A percentile compares a stretch with the other conserved stretches of the same genome.
phyloP scores from a whole-genome alignment of 1,140 invertebrate species.

The Hermatobates lingyangjiaoensis region DNA sequence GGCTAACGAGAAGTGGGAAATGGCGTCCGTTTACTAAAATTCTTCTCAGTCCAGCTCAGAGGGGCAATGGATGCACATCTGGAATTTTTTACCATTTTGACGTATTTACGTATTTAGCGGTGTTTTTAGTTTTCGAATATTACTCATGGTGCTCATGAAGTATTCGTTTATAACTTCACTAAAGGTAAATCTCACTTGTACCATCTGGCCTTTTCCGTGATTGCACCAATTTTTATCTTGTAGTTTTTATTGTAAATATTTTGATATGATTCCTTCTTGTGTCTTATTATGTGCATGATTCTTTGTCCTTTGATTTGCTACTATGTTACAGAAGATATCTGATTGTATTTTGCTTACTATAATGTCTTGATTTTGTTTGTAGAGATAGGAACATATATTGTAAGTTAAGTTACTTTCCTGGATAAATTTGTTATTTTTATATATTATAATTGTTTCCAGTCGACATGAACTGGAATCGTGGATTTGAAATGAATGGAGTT shows the following conservation, averaged over 20 bases:
- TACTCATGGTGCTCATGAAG: not conserved
- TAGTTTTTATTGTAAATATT: not conserved
- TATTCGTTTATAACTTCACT: not conserved
- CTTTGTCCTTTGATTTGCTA: not conserved
- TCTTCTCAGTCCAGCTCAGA: not conserved
- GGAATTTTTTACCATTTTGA: not conserved
- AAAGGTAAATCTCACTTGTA: not conserved
- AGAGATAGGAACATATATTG: not conserved
- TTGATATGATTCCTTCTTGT: not conserved
- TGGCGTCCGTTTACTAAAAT: not conserved
- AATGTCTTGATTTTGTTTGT: not conserved
- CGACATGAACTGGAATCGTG: not conserved
- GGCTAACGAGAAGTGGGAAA: constrained; percentile 1
- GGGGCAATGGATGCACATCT: not conserved
- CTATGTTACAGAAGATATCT: not conserved
- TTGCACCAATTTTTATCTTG: not conserved
- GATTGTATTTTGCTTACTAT: not conserved
- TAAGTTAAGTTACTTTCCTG: not conserved
- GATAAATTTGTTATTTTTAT: not conserved
- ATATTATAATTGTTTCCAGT: not conserved
- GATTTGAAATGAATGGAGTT: not conserved
- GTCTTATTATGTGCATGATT: not conserved
- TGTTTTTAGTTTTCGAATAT: not conserved
- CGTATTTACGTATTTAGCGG: not conserved
- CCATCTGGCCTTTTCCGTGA: not conserved